Evolutionary conservation across 2,797 vertebrate species (phyloP), one percentile per base, ranked within the genome.

Genomic region (Hozukius guyotensis): DNA sequence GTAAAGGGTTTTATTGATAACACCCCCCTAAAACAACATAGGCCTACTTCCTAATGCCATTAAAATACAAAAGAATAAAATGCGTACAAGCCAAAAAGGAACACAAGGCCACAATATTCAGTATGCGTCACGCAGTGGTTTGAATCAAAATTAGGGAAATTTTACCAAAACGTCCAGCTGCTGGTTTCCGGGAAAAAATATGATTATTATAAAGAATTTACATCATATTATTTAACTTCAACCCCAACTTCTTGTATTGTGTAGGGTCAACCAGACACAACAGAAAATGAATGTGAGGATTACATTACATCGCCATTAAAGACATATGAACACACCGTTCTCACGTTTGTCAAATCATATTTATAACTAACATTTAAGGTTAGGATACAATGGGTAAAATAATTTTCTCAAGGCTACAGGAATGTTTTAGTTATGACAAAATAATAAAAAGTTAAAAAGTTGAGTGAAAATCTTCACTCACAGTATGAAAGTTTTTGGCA

Each of bases 111-210:
- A 62, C 20, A 1, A n/a, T 10, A 6, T n/a, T 62, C 61, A 56
- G 27, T 13, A 10, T 63, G 68, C 8, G 56, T 78, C 80, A 86
- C 53, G 2, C 4, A 3, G 53, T 16, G 65, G 68, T 46, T 71
- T 75, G 18, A 32, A 25, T 2, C 56, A 71, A 85, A 85, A 85
- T 80, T 2, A 2, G 20, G 75, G 59, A 80, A 69, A 53, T 66
- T 74, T 74, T 4, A n/a, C 12, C 32, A 78, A 86, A 74, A 31
- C 22, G 16, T n/a, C 16, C 24, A 68, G 27, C 34, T 25, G 18
- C 34, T 73, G 27, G 55, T 81, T 52, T 72, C 25, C 70, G 24
- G 8, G 64, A 14, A 14, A 34, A 59, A 71, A 67, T 22, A 7
- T 27, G 2, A 12, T 1, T 1, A 18, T 24, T 2, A 6, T 0